Base-by-base conservation (phyloP, 2,888 invertebrate species). In the Petrolisthes cinctipes region DNA sequence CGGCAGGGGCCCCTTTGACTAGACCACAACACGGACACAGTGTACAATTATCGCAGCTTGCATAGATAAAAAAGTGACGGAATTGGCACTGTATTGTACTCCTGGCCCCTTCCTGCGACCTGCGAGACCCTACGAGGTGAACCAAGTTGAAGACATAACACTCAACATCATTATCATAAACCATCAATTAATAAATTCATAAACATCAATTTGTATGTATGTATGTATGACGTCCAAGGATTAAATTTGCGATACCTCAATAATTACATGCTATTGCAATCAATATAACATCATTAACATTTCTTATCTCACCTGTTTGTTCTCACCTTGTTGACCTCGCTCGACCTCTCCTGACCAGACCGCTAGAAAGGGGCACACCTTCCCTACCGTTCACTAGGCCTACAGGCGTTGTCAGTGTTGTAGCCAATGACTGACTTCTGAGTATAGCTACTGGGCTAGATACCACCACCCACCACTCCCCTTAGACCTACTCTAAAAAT, bases 61-160 rank as follows among this genome's bases (percentile, higher is more conserved):
- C 87, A 88, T 88, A 88, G 87, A 73, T 88, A 88, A 84, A 81
- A 88, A 88, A 88, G 87, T 88, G 87, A 88, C 81, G 87, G 87
- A 81, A 88, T 84, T 84, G 87, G 87, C 87, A 88, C 87, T 88
- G 66, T 61, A 75, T 86, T 84, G 84, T 88, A 84, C 75, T 84
- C 84, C 75, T 11, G 81, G 61, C 87, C 86, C 83, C 20, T 71
- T 84, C 87, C 81, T 81, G 75, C 81, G 78, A 57, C 81, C 87
- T 84, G 76, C 68, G 68, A 75, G 61, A 80, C 23, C 75, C 20
- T 54, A 5, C 54, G 20, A 68, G 79, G 20, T n/a, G 17, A 85
- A 85, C 79, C 9, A 17, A 6, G 54, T 56, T 54, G 79, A 71
- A n/a, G 1, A 61, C 61, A 61, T 17, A 11, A 17, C 9, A 61